Evolutionary conservation across 2,797 vertebrate species (phyloP), one percentile per base, ranked within the genome.

Genomic region (Mormyrops boulengeri): DNA sequence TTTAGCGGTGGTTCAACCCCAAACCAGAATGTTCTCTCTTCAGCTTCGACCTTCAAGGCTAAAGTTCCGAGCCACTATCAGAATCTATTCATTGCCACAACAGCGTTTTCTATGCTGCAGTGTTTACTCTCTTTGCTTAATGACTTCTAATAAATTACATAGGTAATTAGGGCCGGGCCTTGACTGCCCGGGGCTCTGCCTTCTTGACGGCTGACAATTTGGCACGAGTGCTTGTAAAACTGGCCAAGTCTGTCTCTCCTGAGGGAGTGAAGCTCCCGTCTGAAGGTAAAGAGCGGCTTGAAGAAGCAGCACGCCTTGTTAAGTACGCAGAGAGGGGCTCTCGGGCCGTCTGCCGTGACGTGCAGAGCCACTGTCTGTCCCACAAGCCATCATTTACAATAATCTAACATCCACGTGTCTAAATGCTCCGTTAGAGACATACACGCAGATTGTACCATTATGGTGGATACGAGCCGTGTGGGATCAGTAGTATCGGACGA

Each of bases 111-210:
- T 47, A 14, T 52, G 47, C 47, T 49, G 47, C 11, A 2, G 2
- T 87, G 85, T 57, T 87, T 87, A 19, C 50, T 73, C 53, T 41
- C 53, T 57, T 57, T 44, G 12, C 44, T 85, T 85, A 85, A 85
- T 4, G 12, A 55, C 34, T 30, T 87, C 85, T 60, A 38, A 60
- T 87, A 41, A 87, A 87, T 87, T 87, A 55, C 38, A 14, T 38
- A 85, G 44, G n/a, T 44, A 87, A 87, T 87, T 87, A 87, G 7
- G 9, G 85, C 26, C 14, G 12, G 66, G 66, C 30, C 50, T 11
- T 17, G 41, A 1, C 26, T 19, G 82, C 11, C 14, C 11, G 47
- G 50, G 44, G 53, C 50, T 87, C 12, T 55, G 14, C 30, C 85
- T 57, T 57, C 52, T 85, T 80, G 73, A 44, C 73, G 17, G 34